phyloP scores from a whole-genome alignment of 2,797 vertebrate genomes.

The Sebastolobus altivelis region DNA sequence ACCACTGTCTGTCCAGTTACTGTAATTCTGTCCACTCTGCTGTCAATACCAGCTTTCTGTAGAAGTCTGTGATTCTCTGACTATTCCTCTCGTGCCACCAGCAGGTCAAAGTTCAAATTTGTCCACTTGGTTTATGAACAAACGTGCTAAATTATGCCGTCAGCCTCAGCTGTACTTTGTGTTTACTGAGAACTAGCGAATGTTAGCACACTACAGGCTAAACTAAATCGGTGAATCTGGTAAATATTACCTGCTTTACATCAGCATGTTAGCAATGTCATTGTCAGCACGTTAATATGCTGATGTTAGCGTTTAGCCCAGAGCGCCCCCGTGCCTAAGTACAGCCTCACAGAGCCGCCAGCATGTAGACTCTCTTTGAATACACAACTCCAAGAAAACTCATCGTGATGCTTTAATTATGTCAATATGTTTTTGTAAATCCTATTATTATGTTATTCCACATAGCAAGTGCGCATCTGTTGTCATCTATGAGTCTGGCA shows the following conservation, averaged over 20 bases:
- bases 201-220: background rate
- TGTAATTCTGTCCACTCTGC: background rate
- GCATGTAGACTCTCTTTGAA: background rate
- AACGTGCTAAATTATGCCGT: background rate
- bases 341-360: background rate
- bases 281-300: background rate
- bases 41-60: background rate
- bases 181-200: background rate
- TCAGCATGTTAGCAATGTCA: background rate
- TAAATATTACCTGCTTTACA: background rate
- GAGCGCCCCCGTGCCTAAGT: background rate
- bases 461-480: slow-evolving; percentile 27
- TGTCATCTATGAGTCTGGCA: slow-evolving; percentile 2
- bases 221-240: background rate
- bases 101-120: too few species aligned
- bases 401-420: background rate
- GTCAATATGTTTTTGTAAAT: background rate
- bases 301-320: background rate
- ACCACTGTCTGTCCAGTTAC: background rate
- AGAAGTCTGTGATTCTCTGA: background rate
- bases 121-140: background rate
- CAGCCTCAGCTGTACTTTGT: background rate
- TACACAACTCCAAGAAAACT: background rate
- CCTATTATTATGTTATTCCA: background rate
- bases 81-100: too few species aligned